A percentile compares a stretch with the other conserved stretches of the same genome.
Evolutionary conservation across 2,797 vertebrate species (phyloP).

Genomic region (Oreochromis mossambicus): DNA sequence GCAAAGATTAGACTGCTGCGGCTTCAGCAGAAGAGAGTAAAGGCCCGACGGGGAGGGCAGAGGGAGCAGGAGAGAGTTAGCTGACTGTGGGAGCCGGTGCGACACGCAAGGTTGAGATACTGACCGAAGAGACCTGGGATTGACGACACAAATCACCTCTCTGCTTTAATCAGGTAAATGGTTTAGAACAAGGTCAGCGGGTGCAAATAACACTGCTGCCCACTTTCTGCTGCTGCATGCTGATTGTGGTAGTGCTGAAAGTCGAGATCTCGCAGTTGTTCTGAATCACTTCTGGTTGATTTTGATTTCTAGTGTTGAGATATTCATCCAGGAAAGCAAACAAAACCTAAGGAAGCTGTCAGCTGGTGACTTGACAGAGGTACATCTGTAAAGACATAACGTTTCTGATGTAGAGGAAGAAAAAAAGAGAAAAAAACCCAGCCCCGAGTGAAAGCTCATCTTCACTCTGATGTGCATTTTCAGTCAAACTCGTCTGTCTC

Average conservation of each 20-base stretch:
- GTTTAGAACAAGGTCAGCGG: background rate
- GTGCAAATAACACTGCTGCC: background rate
- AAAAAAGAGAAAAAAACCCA: background rate
- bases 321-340: background rate
- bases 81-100: background rate
- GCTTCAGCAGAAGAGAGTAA: background rate
- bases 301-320: background rate
- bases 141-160: slow-evolving; percentile 22
- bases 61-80: background rate
- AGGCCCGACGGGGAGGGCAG: background rate
- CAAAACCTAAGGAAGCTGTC: background rate
- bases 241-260: background rate
- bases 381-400: background rate
- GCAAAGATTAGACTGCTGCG: background rate
- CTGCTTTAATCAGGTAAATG: slow-evolving; percentile 19
- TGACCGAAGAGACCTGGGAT: background rate
- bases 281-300: background rate
- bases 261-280: background rate
- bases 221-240: background rate
- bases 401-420: background rate
- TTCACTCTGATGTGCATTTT: background rate
- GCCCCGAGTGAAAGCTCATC: background rate
- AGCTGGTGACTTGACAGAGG: background rate
- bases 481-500: background rate
- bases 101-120: background rate